Base-by-base conservation (phyloP, 2,113 vertebrate genomes). In the Calyptommatus sinebrachiatus region DNA sequence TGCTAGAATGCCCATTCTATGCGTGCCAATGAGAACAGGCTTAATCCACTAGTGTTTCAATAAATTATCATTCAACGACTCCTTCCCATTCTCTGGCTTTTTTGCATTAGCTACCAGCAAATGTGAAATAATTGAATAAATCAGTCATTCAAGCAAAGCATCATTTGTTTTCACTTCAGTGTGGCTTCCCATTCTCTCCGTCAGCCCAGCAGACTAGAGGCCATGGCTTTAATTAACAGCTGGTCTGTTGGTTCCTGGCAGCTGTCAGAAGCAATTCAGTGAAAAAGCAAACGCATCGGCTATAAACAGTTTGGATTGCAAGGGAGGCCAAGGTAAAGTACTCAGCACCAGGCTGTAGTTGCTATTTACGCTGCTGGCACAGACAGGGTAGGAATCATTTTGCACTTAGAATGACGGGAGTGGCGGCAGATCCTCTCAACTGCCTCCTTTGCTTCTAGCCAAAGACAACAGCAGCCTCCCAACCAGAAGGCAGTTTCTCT, bases 141-240 rank as follows among this genome's bases (percentile, higher is more conserved):
- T 90, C 95, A 83, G 78, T 80, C 81, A 9, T 84, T 89, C 85
- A 88, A 90, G 89, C 86, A 84, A 89, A 86, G 76, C 85, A 76
- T 86, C 86, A 71, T 91, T 88, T 91, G 92, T 93, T 93, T 93
- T 85, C 87, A 69, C 86, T 93, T 90, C 90, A 94, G 84, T 89
- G 88, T 88, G 84, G 81, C 62, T 86, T 87, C 82, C 84, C 82
- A 71, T 91, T 90, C 86, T 91, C 85, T 84, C 48, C 88, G 88
- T 89, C 89, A 87, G 84, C 86, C 78, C 85, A 88, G 86, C 86
- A 85, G 84, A 87, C 73, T 89, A 89, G 84, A 87, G 87, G 87
- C 89, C 86, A 53, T 16, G 80, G 83, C 84, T 87, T 82, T 87
- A 88, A 90, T 88, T 88, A 90, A 80, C 89, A 88, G 89, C 89